Evolutionary conservation across 2,113 vertebrate genomes (phyloP).

Genomic region (Sphyrna mokarran): DNA sequence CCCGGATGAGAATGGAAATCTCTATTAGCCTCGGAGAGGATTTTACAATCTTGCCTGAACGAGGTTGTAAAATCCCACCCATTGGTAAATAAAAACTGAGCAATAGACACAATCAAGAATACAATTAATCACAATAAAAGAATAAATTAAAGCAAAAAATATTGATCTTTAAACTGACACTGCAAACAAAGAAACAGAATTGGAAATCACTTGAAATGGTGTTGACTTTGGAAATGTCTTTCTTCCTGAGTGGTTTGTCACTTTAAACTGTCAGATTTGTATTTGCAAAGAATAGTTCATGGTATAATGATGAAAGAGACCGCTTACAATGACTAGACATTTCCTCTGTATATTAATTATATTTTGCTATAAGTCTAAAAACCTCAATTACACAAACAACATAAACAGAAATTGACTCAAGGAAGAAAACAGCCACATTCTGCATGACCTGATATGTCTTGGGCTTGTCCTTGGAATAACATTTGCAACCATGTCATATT

Average conservation of each 20-base stretch:
- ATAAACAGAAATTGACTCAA: not conserved
- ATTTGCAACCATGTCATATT: not conserved
- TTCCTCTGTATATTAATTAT: not conserved
- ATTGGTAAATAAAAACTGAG: too few relatives aligned
- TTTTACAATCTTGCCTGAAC: too few relatives aligned
- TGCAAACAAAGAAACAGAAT: not conserved
- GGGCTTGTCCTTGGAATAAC: not conserved
- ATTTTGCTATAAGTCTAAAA: not conserved
- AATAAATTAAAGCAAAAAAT: not conserved
- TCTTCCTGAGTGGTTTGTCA: not conserved
- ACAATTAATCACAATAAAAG: not conserved
- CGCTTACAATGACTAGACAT: not conserved
- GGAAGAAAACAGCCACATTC: not conserved
- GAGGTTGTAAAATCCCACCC: too few relatives aligned
- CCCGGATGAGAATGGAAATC: too few relatives aligned
- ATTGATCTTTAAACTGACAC: not conserved
- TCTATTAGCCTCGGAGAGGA: too few relatives aligned
- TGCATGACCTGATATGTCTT: not conserved
- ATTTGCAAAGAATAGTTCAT: not conserved
- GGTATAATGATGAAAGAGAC: not conserved
- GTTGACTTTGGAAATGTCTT: not conserved
- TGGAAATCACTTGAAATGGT: not conserved
- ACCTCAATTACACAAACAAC: not conserved
- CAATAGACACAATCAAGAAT: too few relatives aligned
- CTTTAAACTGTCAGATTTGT: not conserved